Evolutionary conservation across 1,140 invertebrate genomes (phyloP), one percentile per base, ranked within the genome.

Genomic region (Triops cancriformis): DNA sequence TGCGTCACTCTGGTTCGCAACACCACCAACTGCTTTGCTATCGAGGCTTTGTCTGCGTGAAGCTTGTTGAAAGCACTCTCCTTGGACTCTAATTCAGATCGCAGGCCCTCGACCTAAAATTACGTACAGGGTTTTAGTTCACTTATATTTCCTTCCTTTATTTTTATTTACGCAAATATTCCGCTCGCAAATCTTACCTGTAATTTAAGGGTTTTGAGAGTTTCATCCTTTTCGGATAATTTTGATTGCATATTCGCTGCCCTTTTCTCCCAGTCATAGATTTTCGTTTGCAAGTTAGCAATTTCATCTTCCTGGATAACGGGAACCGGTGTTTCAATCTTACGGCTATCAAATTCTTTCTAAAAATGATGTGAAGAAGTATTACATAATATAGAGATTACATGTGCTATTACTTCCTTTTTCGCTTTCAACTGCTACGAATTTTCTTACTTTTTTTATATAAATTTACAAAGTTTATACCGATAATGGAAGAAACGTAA

Each of bases 1-100:
- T 73, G 28, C n/a, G 77, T 78, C 14, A 78, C 72, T 14, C 77
- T 73, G 9, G 27, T 78, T 12, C 77, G 72, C 26, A 78, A 37
- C 11, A 73, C 37, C 18, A 73, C 77, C 77, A 78, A 43, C 23
- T 78, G 77, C 27, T 73, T 73, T 27, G 37, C 27, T 18, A 78
- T 37, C 12, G 73, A 11, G 6, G 72, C 27, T 11, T 78, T 78
- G n/a, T 78, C 77, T 2, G 28, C 74, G 11, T 45, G 72, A 1
- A 78, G 72, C 74, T 78, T 78, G 10, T 45, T 73, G 18, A 78
- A 43, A 1, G 26, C 23, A 6, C 31, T 45, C 1, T 41, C 23
- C 28, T 78, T 72, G 6, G 41, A 26, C 23, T 78, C 72, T 41
- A 73, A 7, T 23, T 73, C 64, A 11, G 23, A n/a, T 23, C 77